Base-by-base conservation (phyloP, 2,797 vertebrate species). In the Chloroceryle amazona region DNA sequence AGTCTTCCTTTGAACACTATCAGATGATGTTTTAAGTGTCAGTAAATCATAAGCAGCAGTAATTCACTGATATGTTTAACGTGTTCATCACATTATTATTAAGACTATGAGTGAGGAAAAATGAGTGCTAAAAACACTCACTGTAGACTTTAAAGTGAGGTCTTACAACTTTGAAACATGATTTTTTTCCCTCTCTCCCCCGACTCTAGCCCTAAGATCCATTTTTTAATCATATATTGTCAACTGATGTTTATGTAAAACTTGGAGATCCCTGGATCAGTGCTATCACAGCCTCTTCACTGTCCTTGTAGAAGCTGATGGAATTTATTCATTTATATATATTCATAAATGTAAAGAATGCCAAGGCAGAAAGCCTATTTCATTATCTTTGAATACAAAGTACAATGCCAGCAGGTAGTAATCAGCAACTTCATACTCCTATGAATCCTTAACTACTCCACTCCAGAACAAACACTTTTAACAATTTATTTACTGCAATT, bases 351-450 rank as follows among this genome's bases (percentile, higher is more conserved):
- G 22, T 82, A 89, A 92, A 82, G 78, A 62, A 82, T 10, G 39
- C 42, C 41, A 76, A 86, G 60, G 81, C 74, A 92, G 63, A 57
- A 87, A 85, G 71, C 20, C 41, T 60, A 67, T 91, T 94, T 82
- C 63, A 80, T 93, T 86, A 80, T 42, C 55, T 66, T 66, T 60
- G 68, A 84, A 57, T 11, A 80, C 44, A 82, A 89, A 91, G 44
- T 26, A 61, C 84, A 92, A 44, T 8, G 41, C 71, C 84, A 92
- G 89, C 84, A 89, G 90, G 92, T 28, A 94, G 49, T 82, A 92
- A 89, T 81, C 92, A 92, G 75, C 81, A 81, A 35, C 74, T 80
- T 71, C 71, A 46, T 11, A 80, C 41, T 67, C 35, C 55, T 61
- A 55, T 41, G 22, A 90, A 86, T 71, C 67, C 71, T 35, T 60